These are phyloP conservation scores for Leptopilina boulardi DNA, from an alignment of 1,140 invertebrate species.

Conservation along the genomic window DNA sequence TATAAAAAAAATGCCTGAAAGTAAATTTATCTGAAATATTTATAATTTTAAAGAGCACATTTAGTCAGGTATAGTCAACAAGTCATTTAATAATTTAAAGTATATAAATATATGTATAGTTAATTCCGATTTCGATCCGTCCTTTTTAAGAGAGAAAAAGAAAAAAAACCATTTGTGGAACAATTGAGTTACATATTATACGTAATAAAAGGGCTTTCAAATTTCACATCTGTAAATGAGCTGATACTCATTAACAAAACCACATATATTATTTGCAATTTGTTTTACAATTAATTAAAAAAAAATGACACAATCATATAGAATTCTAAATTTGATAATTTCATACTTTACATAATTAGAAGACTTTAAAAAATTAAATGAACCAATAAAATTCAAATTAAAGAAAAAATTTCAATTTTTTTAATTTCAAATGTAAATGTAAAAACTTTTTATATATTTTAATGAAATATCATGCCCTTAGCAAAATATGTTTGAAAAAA, in stretches of 20 bases:
- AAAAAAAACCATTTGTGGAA: neutral
- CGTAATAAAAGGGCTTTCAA: constrained; percentile 1
- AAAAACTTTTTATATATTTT: neutral
- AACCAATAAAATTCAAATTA: neutral
- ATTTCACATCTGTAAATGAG: neutral
- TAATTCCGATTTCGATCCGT: constrained; percentile 15
- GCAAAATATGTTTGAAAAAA: too few species aligned
- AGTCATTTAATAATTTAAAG: neutral
- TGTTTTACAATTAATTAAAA: neutral
- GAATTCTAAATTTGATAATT: neutral
- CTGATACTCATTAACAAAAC: neutral
- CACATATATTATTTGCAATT: neutral
- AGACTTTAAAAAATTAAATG: neutral
- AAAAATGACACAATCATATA: neutral
- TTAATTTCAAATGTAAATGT: neutral
- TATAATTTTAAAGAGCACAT: neutral
- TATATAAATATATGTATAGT: neutral
- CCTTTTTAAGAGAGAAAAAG: constrained; percentile 2
- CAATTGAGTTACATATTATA: constrained; percentile 6
- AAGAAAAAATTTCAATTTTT: neutral
- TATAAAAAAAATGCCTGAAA: neutral
- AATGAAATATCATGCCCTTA: too few species aligned
- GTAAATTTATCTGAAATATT: neutral
- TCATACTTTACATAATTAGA: neutral
- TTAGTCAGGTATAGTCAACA: neutral